These are phyloP conservation scores for Ailuropoda melanoleuca DNA, from an alignment of 2,113 vertebrate genomes.

Conservation along the genomic window DNA sequence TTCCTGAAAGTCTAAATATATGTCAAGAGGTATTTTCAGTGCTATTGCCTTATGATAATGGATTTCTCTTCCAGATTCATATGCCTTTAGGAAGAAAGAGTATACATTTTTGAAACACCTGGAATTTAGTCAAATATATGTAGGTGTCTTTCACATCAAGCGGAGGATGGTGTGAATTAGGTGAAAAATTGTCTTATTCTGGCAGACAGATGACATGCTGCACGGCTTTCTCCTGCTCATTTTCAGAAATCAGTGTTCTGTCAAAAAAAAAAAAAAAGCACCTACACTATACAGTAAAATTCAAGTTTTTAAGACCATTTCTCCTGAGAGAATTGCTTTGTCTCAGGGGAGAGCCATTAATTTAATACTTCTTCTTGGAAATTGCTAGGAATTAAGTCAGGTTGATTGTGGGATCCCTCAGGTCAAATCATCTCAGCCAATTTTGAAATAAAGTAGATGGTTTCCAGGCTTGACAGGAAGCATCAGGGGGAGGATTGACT, in stretches of 20 bases:
- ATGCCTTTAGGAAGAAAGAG: neutral
- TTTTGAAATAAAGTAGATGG: neutral
- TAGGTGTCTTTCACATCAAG: neutral
- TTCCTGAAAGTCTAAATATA: neutral
- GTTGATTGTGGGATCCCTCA: neutral
- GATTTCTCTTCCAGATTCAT: neutral
- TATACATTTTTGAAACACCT: neutral
- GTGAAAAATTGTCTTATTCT: neutral
- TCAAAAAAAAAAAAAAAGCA: neutral
- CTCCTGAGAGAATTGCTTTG: constrained; percentile 16
- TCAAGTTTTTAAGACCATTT: constrained; percentile 17
- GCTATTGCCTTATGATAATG: neutral
- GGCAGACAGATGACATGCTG: neutral
- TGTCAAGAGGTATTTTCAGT: neutral
- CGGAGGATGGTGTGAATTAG: neutral
- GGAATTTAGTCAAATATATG: neutral
- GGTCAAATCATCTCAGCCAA: neutral
- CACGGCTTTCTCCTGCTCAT: neutral
- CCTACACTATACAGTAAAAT: neutral
- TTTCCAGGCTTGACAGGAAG: neutral
- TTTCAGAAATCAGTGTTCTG: neutral
- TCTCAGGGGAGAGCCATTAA: neutral
- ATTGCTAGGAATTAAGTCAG: constrained; percentile 27
- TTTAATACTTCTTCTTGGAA: neutral
- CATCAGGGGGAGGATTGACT: neutral